Evolutionary conservation across 2,797 vertebrate species (phyloP), one percentile per base, ranked within the genome.

Genomic region (Glyptemys insculpta): DNA sequence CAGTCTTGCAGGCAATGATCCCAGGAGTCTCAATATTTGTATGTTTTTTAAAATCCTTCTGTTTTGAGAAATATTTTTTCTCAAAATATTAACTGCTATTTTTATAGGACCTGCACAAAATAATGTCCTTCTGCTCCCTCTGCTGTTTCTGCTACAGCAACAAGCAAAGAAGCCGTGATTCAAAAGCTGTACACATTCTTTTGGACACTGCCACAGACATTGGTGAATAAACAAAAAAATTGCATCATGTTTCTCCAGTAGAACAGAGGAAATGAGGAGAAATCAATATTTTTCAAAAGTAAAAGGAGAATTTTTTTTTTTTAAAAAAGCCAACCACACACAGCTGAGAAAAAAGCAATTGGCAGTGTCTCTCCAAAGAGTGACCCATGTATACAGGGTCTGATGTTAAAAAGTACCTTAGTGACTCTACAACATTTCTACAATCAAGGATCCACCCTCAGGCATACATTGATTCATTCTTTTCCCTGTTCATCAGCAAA

Each of bases 111-210:
- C 52, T 76, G 5, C 2, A 49, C 6, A 65, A 90, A 93, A 82
- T 41, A 0, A 37, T 16, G 85, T 91, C 89, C 79, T 91, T 84
- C 82, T 81, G 82, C 91, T 94, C 94, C 91, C 95, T 91, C 95
- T 95, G 80, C 87, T 91, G 94, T 94, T 95, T 23, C 79, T 79
- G 49, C 34, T 47, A 49, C 34, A 49, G 81, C 1, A 23, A n/a
- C 76, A 85, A 56, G 47, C 23, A 2, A 6, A 27, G 53, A 81
- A 41, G 19, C 19, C 5, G 34, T 4, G 16, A 54, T 79, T 72
- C 59, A 49, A 72, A 76, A 81, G 52, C 56, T 50, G 25, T 5
- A 2, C 5, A 3, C 44, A 25, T 62, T 50, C 41, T 54, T 83
- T 52, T 62, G 31, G 1, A 18, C 5, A 15, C 15, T 56, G 8